phyloP scores from a whole-genome alignment of 2,113 vertebrate genomes.

The Oryzias woworae region DNA sequence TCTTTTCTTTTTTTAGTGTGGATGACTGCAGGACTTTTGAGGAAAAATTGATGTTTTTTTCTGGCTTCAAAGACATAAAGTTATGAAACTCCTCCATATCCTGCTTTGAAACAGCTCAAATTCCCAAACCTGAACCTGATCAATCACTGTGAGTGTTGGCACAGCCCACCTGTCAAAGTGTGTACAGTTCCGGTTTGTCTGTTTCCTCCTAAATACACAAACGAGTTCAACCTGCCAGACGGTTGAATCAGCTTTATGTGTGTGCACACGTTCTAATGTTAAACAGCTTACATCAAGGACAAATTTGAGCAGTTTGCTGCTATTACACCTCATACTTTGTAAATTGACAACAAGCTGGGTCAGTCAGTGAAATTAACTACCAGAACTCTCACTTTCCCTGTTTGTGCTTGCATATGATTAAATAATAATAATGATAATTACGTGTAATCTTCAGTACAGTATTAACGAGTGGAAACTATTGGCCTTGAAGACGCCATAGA shows the following conservation, averaged over 20 bases:
- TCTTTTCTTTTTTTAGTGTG: too few species aligned
- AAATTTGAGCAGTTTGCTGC: not conserved
- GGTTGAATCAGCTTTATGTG: constrained; percentile 26
- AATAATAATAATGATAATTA: too few species aligned
- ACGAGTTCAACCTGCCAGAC: constrained; percentile 74
- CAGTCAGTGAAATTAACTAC: too few species aligned
- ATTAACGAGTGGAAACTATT: constrained; percentile 23
- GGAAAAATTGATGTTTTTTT: constrained; percentile 11
- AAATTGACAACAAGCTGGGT: too few species aligned
- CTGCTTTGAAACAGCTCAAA: not conserved
- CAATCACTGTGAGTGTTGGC: constrained; percentile 32
- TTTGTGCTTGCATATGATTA: too few species aligned
- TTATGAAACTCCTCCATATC: constrained; percentile 4
- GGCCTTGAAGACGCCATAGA: constrained; percentile 2
- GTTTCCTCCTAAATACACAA: constrained; percentile 68
- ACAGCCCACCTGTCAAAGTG: constrained; percentile 11
- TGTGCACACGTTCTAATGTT: not conserved
- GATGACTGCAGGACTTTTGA: not conserved
- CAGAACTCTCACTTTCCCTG: too few species aligned
- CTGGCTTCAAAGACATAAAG: constrained; percentile 1
- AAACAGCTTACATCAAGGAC: not conserved
- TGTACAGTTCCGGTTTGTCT: constrained; percentile 30
- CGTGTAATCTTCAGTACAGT: too few species aligned
- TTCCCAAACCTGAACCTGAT: constrained; percentile 7
- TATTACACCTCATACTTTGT: too few species aligned